Conservation (phyloP, 2,113 vertebrate genomes). For the Rhegmatorhina hoffmannsi region DNA sequence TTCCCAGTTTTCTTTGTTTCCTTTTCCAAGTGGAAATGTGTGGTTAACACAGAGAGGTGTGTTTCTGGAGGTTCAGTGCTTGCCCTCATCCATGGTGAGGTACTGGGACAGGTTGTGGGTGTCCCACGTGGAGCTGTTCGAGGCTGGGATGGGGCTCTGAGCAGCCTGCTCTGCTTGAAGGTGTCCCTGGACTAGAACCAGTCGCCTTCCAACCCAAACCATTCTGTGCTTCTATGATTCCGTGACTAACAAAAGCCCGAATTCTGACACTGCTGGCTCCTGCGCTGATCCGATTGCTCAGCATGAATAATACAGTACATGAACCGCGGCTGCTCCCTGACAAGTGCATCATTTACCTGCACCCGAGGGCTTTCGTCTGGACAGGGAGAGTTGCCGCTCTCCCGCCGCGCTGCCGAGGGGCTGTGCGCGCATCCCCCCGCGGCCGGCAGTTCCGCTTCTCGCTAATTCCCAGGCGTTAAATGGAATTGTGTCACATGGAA, state of each 20-base stretch:
- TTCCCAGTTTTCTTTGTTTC: no score
- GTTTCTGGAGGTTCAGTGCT: not conserved
- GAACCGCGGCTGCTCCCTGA: not conserved
- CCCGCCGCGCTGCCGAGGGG: no score
- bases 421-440: no score
- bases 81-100: not conserved
- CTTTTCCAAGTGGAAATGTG: not conserved
- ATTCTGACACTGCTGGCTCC: not conserved
- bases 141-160: not conserved
- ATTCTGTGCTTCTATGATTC: not conserved
- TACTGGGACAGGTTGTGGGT: not conserved
- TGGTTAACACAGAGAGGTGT: not conserved
- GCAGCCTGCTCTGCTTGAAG: not conserved
- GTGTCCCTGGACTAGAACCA: not conserved
- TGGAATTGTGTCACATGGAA: not conserved
- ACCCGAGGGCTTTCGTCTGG: not conserved
- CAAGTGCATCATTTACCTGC: not conserved
- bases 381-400: not conserved
- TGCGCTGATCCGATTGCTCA: not conserved
- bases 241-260: not conserved
- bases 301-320: not conserved
- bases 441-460: not conserved
- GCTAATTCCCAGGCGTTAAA: accelerated
- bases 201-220: not conserved
- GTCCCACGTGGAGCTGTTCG: not conserved